Evolutionary conservation across 2,888 invertebrate species (phyloP), one percentile per base, ranked within the genome.

Genomic region (Chorisops tibialis): DNA sequence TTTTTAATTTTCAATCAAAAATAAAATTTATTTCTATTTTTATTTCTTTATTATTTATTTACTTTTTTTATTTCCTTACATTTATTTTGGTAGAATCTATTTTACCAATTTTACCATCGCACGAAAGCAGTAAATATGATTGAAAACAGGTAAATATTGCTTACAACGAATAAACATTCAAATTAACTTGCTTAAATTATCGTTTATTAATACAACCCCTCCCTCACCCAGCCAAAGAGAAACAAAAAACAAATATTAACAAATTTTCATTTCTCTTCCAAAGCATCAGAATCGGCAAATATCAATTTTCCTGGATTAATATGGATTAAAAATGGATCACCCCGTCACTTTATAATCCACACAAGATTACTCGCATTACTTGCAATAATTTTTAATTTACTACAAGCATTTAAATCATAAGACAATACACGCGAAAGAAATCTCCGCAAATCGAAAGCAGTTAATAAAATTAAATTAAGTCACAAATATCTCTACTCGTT

Each of bases 231-330:
- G n/a, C 45, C 16, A 22, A 37, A 37, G 48, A 21, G 9, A 24
- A 43, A 3, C 18, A 19, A 45, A 45, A 41, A 11, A 30, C 16
- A 14, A 43, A 16, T 24, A 14, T 58, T 56, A 11, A 56, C n/a
- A 35, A 35, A 45, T 52, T 61, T 38, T 7, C 16, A 30, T 38
- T 51, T 43, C 9, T 24, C 12, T 39, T n/a, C 48, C 38, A 35
- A 22, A 65, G 65, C 21, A 24, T 35, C 54, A 4, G 45, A 59
- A 51, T 58, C 39, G 18, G 58, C 65, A 12, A 61, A 65, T 47
- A 65, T 65, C 22, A 65, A 65, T 52, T 65, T 63, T 24, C 62
- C 65, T 18, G 65, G 63, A 48, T 24, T 65, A 24, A 51, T 58
- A 41, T 65, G 62, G 65, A 35, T 61, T 16, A 56, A 43, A 43